A percentile compares a stretch with the other conserved stretches of the same genome.
These are phyloP conservation scores for Helogale parvula DNA, from an alignment of 2,113 vertebrate genomes.

Conservation along the genomic window DNA sequence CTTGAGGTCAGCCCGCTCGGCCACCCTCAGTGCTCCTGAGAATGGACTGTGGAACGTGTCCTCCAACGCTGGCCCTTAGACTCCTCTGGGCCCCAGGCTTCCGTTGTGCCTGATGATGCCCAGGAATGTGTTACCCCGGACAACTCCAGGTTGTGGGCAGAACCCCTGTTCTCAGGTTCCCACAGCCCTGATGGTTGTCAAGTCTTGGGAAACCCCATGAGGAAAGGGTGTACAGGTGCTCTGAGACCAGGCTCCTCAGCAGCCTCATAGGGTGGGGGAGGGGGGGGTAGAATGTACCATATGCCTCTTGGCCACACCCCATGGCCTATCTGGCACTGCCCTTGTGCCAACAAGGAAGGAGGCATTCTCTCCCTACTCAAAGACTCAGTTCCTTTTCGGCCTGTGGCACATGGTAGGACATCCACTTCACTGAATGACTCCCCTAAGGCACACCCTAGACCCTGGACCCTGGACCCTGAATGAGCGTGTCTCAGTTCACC, in stretches of 20 bases:
- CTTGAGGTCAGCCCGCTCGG: background rate
- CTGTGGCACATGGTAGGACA: background rate
- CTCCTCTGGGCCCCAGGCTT: background rate
- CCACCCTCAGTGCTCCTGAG: background rate
- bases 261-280: rapidly evolving
- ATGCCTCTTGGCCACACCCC: background rate
- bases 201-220: background rate
- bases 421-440: background rate
- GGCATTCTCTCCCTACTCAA: background rate
- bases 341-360: background rate
- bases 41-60: rapidly evolving
- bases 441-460: background rate
- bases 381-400: background rate
- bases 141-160: too few species aligned
- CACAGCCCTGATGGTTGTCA: rapidly evolving
- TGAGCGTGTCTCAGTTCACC: background rate
- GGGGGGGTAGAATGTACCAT: rapidly evolving
- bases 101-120: background rate
- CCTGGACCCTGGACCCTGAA: background rate
- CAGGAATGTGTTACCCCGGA: too few species aligned
- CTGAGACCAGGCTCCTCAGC: background rate
- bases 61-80: background rate
- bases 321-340: rapidly evolving
- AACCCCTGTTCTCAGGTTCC: background rate
- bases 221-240: background rate